phyloP scores from a whole-genome alignment of 2,113 vertebrate genomes.

The Brachyistius frenatus region DNA sequence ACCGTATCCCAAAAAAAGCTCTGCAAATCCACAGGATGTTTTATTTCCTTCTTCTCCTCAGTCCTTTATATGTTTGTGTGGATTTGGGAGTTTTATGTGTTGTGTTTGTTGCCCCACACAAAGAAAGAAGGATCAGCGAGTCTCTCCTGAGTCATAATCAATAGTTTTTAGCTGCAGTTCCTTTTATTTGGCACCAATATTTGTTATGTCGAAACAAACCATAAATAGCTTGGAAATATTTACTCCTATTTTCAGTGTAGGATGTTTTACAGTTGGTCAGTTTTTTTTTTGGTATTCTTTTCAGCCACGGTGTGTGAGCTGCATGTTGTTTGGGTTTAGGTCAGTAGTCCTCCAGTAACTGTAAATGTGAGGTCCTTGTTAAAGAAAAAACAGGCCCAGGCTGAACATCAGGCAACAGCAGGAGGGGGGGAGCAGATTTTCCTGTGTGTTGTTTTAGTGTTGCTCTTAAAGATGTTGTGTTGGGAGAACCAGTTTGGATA shows the following conservation, averaged over 20 bases:
- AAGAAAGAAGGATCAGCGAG: too few relatives aligned
- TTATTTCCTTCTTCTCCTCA: constrained; percentile 29
- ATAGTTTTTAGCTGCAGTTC: too few relatives aligned
- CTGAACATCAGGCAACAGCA: constrained; percentile 27
- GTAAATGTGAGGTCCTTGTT: constrained; percentile 57
- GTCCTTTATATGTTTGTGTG: background rate
- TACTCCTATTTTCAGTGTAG: background rate
- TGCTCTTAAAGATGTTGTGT: constrained; percentile 40
- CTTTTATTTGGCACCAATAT: too few relatives aligned
- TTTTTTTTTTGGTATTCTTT: background rate
- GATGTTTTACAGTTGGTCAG: background rate
- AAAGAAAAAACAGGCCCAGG: constrained; percentile 37
- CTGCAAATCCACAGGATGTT: constrained; percentile 61
- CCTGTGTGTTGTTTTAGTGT: constrained; percentile 39
- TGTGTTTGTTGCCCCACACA: too few relatives aligned
- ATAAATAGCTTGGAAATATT: background rate
- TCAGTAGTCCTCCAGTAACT: constrained; percentile 46
- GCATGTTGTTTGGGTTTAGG: constrained; percentile 32
- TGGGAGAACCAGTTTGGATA: constrained; percentile 41
- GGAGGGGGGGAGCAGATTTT: constrained; percentile 36
- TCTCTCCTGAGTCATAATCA: too few relatives aligned
- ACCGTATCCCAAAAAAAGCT: constrained; percentile 42
- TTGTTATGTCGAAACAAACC: background rate
- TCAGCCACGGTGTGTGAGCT: constrained; percentile 21
- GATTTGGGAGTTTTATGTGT: too few relatives aligned